phyloP scores from a whole-genome alignment of 1,140 invertebrate genomes.

The Oscheius sp. region DNA sequence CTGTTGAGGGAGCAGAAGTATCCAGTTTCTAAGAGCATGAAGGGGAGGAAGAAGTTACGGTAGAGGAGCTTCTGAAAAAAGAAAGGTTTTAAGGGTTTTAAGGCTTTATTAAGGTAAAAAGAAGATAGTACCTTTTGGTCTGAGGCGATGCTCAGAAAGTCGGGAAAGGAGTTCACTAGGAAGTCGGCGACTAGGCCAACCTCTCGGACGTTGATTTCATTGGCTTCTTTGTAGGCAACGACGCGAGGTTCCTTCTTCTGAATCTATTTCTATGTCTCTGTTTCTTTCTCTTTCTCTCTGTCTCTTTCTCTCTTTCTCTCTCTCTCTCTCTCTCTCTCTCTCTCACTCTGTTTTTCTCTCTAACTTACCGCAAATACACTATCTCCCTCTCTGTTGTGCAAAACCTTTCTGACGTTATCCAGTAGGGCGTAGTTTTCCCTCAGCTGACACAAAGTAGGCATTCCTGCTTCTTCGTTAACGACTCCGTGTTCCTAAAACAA shows the following conservation, averaged over 20 bases:
- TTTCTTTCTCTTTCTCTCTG: not conserved
- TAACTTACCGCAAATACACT: constrained; percentile 26
- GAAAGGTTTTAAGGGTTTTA: not conserved
- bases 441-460: constrained; percentile 9
- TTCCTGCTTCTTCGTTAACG: constrained; percentile 14
- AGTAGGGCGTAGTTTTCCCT: constrained; percentile 1
- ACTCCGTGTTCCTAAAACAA: not conserved
- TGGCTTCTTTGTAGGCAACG: constrained; percentile 30
- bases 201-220: constrained; percentile 13
- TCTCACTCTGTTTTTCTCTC: not conserved
- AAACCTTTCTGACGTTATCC: constrained; percentile 14
- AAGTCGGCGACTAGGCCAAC: constrained; percentile 26
- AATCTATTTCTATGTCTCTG: not conserved
- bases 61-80: constrained; percentile 14
- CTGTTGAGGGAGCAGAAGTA: constrained; percentile 12
- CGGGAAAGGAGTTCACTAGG: constrained; percentile 17
- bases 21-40: constrained; percentile 16
- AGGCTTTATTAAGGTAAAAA: too few species aligned
- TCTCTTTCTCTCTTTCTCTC: not conserved
- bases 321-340: not conserved
- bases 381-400: constrained; percentile 1
- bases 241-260: constrained; percentile 1
- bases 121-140: constrained; percentile 24
- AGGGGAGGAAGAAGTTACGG: constrained; percentile 25
- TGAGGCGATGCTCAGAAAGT: not conserved